Evolutionary conservation across 2,888 invertebrate genomes (phyloP), one percentile per base, ranked within the genome.

Genomic region (Hanleya hanleyi): DNA sequence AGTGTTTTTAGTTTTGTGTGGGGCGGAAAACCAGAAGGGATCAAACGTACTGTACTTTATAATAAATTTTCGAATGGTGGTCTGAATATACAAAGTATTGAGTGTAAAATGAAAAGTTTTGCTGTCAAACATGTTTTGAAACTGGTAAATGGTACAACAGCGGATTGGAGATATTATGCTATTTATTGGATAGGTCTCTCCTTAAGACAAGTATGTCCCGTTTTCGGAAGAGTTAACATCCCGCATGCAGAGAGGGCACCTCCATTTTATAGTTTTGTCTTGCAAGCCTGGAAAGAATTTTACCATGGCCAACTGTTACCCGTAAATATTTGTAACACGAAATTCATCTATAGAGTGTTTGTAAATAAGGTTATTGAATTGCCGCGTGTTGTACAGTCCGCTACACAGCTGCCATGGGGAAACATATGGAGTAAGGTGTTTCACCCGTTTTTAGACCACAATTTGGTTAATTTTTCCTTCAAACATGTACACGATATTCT

Each of bases 131-230:
- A 64, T 37, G n/a, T 64, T 36, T 26, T 33, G 18, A 4, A 64
- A 64, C 35, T 64, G 29, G 36, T 64, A 36, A 12, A 64, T 64
- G 64, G 64, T 3, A 4, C 9, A 37, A 2, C 64, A 15, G 64
- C 64, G n/a, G 38, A 64, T n/a, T 64, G 64, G 64, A 35, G 15
- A 37, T 64, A 64, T 35, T 64, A 36, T 64, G 64, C 64, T 37
- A 64, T 64, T 35, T 64, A 5, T 37, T 64, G 64, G 64, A 12
- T 64, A 9, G 64, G 64, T n/a, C 26, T 62, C 7, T 32, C 62
- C 26, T 62, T 62, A 33, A 32, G 35, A 36, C 22, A 57, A 4
- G 32, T 57, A 15, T 7, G 57, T 57, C 57, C 18, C 22, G 4
- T 29, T 12, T 41, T 41, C 41, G 41, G 9, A 12, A 41, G 18